A percentile compares a stretch with the other conserved stretches of the same genome.
Evolutionary conservation across 2,888 invertebrate genomes (phyloP).

Genomic region (Ganaspis brasiliensis): DNA sequence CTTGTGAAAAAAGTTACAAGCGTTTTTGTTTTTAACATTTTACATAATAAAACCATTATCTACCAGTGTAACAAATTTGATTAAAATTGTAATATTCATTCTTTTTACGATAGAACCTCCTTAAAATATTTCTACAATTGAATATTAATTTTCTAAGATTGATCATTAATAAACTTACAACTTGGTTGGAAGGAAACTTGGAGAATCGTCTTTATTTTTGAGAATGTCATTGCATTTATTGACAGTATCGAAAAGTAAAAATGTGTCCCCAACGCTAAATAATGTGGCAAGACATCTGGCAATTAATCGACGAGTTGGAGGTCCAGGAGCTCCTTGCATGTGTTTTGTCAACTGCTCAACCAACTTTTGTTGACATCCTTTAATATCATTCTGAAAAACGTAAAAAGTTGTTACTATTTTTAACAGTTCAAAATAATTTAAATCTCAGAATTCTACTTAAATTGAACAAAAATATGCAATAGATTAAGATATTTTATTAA

Average conservation of each 20-base stretch:
- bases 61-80: too few relatives aligned
- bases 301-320: constrained; percentile 95
- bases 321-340: constrained; percentile 94
- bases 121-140: too few relatives aligned
- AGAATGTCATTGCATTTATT: constrained; percentile 99
- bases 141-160: too few relatives aligned
- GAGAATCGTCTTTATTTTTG: constrained; percentile 98
- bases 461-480: too few relatives aligned
- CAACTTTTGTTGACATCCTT: constrained; percentile 96
- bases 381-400: constrained; percentile 93
- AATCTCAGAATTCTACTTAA: too few relatives aligned
- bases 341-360: constrained; percentile 96
- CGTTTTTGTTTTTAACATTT: too few relatives aligned
- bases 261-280: constrained; percentile 98
- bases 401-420: constrained; percentile 12
- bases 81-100: too few relatives aligned
- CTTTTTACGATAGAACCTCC: too few relatives aligned
- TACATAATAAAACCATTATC: too few relatives aligned
- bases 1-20: too few relatives aligned
- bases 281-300: constrained; percentile 96
- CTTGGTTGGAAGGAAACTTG: constrained; percentile 95
- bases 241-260: constrained; percentile 97
- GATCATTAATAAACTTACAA: constrained; percentile 85
- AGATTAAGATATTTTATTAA: too few relatives aligned
- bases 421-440: too few relatives aligned